phyloP scores from a whole-genome alignment of 1,140 invertebrate genomes.

The Drosophila pruinosa region DNA sequence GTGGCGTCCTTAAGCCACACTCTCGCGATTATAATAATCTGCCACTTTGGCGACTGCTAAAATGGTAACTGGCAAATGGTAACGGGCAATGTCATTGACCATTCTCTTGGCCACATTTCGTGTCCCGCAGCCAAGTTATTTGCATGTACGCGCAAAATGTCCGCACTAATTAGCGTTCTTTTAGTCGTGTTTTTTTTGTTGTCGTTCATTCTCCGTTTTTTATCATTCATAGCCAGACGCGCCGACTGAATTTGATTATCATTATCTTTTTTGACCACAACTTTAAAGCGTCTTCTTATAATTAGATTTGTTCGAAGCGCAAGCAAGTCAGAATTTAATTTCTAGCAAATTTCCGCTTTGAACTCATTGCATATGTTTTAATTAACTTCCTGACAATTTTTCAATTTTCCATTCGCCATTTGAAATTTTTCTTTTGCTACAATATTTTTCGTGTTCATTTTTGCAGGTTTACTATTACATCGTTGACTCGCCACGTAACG shows the following conservation, averaged over 20 bases:
- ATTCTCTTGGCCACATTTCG: conserved; percentile 52
- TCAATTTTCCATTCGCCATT: conserved; percentile 12
- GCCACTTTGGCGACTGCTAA: conserved; percentile 52
- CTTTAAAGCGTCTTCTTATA: conserved; percentile 56
- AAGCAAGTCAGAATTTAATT: conserved; percentile 9
- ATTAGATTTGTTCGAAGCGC: conserved; percentile 49
- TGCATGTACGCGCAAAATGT: conserved; percentile 72
- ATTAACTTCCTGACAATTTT: conserved; percentile 37
- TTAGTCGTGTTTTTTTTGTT: conserved; percentile 7
- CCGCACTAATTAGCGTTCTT: conserved; percentile 70
- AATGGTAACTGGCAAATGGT: conserved; percentile 15
- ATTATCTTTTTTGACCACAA: conserved; percentile 39
- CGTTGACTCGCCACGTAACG: conserved; percentile 93
- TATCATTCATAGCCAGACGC: conserved; percentile 50
- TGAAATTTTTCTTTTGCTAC: not conserved
- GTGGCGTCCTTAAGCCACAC: conserved; percentile 38
- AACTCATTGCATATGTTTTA: conserved; percentile 34
- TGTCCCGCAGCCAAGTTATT: conserved; percentile 76
- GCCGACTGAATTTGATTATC: conserved; percentile 55
- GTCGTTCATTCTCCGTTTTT: not conserved
- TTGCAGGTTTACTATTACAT: conserved; percentile 94
- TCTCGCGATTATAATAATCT: conserved; percentile 74
- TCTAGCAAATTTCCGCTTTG: conserved; percentile 39
- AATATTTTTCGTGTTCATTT: not conserved
- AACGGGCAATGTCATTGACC: conserved; percentile 19